A percentile compares a stretch with the other conserved stretches of the same genome.
phyloP scores from a whole-genome alignment of 2,797 vertebrate species.

The Catharus ustulatus region DNA sequence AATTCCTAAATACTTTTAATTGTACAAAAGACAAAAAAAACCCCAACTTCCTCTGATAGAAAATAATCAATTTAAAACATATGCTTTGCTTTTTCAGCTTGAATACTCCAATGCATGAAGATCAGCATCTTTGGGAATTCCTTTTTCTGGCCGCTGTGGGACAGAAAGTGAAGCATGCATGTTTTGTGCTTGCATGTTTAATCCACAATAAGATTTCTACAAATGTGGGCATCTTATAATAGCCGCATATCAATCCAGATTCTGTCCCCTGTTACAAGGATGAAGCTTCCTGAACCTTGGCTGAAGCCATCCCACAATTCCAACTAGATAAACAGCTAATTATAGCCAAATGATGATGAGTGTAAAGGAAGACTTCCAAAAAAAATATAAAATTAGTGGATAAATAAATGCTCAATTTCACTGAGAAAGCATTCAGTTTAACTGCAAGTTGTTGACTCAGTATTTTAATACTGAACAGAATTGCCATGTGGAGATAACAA shows the following conservation, averaged over 20 bases:
- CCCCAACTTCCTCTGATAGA: background rate
- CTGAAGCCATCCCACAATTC: background rate
- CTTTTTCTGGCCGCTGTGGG: background rate
- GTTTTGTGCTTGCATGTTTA: background rate
- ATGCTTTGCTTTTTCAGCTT: background rate
- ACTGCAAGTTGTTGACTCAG: background rate
- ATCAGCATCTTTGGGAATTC: background rate
- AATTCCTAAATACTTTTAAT: background rate
- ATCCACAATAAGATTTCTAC: background rate
- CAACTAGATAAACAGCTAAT: slow-evolving; percentile 2
- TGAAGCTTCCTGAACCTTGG: background rate
- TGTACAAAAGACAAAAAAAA: background rate
- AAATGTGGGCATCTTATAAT: background rate
- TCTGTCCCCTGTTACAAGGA: background rate
- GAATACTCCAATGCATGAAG: background rate
- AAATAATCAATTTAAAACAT: background rate
- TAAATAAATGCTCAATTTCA: background rate
- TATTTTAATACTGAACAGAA: background rate
- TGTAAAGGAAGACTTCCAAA: background rate
- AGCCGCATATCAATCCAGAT: background rate
- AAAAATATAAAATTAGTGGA: background rate
- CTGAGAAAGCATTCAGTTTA: background rate
- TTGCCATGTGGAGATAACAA: background rate
- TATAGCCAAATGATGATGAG: background rate
- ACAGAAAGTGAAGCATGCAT: background rate